phyloP scores from a whole-genome alignment of 1,140 invertebrate species.

The Popillia japonica region DNA sequence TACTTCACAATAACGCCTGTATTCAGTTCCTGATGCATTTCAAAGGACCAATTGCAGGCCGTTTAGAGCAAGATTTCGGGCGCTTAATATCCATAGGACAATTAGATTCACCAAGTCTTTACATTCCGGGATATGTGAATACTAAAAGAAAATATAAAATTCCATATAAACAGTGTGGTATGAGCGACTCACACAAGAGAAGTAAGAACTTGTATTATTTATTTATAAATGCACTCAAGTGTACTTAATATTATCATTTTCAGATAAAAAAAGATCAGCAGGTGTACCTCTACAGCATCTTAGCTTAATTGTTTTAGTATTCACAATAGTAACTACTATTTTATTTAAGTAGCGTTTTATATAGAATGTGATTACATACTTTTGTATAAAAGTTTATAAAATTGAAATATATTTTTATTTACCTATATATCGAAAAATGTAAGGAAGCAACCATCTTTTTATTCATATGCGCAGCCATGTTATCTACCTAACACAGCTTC shows the following conservation, averaged over 20 bases:
- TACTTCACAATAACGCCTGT: conserved; percentile 79
- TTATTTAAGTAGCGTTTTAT: neutral
- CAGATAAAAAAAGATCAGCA: neutral
- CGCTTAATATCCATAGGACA: conserved; percentile 76
- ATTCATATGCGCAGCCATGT: too few species aligned
- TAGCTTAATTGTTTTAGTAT: neutral
- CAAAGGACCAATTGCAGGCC: conserved; percentile 79
- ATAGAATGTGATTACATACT: too few species aligned
- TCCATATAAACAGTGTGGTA: conserved; percentile 77
- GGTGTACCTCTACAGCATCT: neutral
- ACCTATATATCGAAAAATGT: too few species aligned
- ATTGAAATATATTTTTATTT: too few species aligned
- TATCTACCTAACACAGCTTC: too few species aligned
- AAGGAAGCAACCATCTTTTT: too few species aligned
- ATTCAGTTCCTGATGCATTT: conserved; percentile 91
- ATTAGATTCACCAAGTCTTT: conserved; percentile 77
- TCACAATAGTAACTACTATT: neutral
- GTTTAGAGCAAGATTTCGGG: conserved; percentile 81
- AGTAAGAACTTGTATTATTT: conserved; percentile 41
- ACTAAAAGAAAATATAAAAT: conserved; percentile 74
- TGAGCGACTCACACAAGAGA: conserved; percentile 76
- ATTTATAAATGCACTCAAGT: neutral
- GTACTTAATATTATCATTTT: neutral
- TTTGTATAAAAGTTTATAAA: too few species aligned
- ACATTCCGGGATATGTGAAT: conserved; percentile 78